Evolutionary conservation across 2,888 invertebrate genomes (phyloP).

Genomic region (Teleiodes luculella): DNA sequence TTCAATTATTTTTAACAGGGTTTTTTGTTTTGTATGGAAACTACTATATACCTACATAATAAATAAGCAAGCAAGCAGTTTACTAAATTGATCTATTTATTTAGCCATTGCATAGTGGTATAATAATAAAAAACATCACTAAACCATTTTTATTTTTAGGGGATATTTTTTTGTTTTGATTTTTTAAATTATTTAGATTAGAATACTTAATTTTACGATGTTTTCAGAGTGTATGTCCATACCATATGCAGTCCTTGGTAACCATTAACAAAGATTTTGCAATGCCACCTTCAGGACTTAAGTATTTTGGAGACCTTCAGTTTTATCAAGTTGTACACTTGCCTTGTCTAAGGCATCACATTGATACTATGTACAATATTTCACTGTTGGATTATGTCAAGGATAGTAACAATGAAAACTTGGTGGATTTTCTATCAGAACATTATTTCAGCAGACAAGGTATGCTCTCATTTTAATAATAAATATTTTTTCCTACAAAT

Average conservation of each 20-base stretch:
- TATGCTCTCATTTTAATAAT: constrained; percentile 36
- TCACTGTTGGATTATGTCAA: constrained; percentile 68
- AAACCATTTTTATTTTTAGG: no score
- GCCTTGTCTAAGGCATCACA: constrained; percentile 63
- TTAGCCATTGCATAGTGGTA: no score
- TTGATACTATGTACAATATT: constrained; percentile 76
- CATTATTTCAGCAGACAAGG: constrained; percentile 80
- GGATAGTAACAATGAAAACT: constrained; percentile 53
- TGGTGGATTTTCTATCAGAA: constrained; percentile 73
- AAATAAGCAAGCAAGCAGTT: no score
- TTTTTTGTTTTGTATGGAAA: no score
- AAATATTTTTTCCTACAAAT: background rate
- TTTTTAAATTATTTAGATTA: no score
- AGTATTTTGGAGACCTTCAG: constrained; percentile 65
- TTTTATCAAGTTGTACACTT: constrained; percentile 70
- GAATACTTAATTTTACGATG: background rate
- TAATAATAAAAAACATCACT: no score
- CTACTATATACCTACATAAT: no score
- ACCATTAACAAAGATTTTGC: constrained; percentile 64
- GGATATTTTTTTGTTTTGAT: no score
- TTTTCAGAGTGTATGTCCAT: constrained; percentile 71
- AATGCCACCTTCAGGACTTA: constrained; percentile 52
- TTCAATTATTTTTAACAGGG: no score
- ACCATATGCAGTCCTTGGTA: constrained; percentile 77
- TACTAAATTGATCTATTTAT: no score